Evolutionary conservation across 2,888 invertebrate genomes (phyloP), one percentile per base, ranked within the genome.

Genomic region (Tipula helvola): DNA sequence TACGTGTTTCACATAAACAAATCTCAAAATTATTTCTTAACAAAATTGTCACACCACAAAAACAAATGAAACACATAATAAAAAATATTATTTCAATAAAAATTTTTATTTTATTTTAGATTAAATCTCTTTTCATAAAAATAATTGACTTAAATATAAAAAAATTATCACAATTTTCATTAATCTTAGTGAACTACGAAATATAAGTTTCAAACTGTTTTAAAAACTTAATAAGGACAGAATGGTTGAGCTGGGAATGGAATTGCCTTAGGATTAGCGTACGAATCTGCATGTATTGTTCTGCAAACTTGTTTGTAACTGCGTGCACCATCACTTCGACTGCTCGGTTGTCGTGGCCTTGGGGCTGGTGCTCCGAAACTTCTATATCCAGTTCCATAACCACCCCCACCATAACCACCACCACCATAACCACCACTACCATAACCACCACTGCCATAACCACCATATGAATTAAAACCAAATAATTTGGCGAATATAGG

Each of bases 291-390:
- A 88, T 93, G 93, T 89, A 95, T 94, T 8, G 95, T 93, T 88
- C 93, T 92, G 90, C 95, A 95, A 88, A 95, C 93, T 86, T 94
- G 93, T 90, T 94, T 95, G 91, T 93, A 95, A 1, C 94, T 92
- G 88, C 93, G 93, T 86, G 91, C 91, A 47, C 87, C 88, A 87
- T 86, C 86, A 41, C 86, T 85, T 47, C 87, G 85, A 47, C 85
- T 57, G 28, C 86, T 36, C 36, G 86, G n/a, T 52, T n/a, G 36
- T n/a, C 16, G 36, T 7, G 47, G 28, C n/a, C 86, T 52, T 8
- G 44, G 41, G 28, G 85, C 42, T 18, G 42, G 36, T 86, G 42
- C 44, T 13, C 28, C 28, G 47, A 36, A 42, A 28, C 85, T 44
- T 42, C 44, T 28, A 47, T 86, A 36, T 12, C 86, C 44, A 28